Conservation (phyloP, 2,797 vertebrate genomes). For the Pyrocephalus nanus region DNA sequence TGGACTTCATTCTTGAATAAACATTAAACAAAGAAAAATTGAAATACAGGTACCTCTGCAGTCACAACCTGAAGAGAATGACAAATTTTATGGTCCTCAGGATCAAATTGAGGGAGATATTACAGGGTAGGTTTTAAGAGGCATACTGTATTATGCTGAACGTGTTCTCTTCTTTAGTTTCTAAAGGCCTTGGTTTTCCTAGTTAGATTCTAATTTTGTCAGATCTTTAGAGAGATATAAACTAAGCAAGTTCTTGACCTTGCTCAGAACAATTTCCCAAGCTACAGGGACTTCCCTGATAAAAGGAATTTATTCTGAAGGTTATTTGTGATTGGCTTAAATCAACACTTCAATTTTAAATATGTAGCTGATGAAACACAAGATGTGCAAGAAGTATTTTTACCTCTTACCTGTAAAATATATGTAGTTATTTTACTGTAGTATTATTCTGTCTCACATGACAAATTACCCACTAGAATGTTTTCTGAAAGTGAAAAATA, state of each 20-base stretch:
- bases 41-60: neutral
- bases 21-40: neutral
- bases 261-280: neutral
- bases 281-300: neutral
- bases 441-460: neutral
- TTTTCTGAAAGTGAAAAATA: neutral
- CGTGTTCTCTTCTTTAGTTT: neutral
- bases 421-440: neutral
- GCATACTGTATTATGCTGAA: fast-evolving
- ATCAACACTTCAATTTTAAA: neutral
- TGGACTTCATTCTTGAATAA: neutral
- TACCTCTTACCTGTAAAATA: neutral
- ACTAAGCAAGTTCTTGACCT: neutral
- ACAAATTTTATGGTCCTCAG: neutral
- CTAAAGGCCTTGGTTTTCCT: neutral
- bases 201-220: neutral
- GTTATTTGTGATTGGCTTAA: neutral
- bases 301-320: neutral
- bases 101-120: neutral
- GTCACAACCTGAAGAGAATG: neutral
- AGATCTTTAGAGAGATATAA: neutral
- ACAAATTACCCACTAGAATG: neutral
- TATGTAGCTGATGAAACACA: neutral
- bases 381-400: neutral
- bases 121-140: neutral